Evolutionary conservation across 2,113 vertebrate species (phyloP), one percentile per base, ranked within the genome.

Genomic region (Mus spicilegus): DNA sequence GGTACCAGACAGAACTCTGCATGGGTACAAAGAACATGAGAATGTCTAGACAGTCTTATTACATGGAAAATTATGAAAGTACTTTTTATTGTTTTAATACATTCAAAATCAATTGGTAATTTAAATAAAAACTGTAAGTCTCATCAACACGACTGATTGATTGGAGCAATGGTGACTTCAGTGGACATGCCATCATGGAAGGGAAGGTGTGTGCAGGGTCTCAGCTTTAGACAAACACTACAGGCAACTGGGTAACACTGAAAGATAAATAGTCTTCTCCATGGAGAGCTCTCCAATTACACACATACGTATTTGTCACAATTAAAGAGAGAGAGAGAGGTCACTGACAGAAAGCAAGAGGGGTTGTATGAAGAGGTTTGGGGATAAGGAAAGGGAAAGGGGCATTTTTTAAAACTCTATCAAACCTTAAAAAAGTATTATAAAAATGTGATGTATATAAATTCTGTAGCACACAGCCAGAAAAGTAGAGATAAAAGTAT

Each of bases 1-100:
- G 39, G 51, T 65, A 26, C 1, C 46, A 78, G 28, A 72, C 39
- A 61, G 30, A 91, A 58, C 19, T 30, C 46, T 39, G 24, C 17
- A 51, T 56, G 58, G 61, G 73, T 13, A 78, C 46, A 91, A 89
- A 89, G 9, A 6, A 80, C 39, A 36, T 14, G 36, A 85, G 76
- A 84, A 84, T 10, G n/a, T 58, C 56, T 11, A 70, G 46, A 94
- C 63, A 77, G 63, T 26, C 81, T 67, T 88, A 77, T 28, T 67
- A 26, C 33, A 28, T n/a, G 10, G 42, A 58, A 75, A 69, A 72
- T 24, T 63, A 58, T 84, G n/a, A 84, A 70, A 14, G 13, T 7
- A 81, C 22, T 51, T 92, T 92, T 92, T 90, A 82, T 78, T 54
- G 75, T 93, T 81, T 89, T 61, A 81, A 93, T 63, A 16, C 70